Evolutionary conservation across 1,140 invertebrate genomes (phyloP), one percentile per base, ranked within the genome.

Genomic region (Diorhabda carinulata): DNA sequence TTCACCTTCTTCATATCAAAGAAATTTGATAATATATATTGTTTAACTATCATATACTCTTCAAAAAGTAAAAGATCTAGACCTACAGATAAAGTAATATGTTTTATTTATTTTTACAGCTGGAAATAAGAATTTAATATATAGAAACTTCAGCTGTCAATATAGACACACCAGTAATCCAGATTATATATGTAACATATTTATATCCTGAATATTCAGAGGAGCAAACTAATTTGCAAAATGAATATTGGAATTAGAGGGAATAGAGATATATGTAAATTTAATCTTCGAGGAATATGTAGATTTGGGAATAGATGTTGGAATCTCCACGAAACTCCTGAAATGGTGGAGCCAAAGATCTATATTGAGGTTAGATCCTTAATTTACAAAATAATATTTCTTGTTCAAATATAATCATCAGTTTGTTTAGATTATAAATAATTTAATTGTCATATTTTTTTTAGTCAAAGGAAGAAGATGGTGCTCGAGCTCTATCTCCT

Each of bases 271-370:
- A 57, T 68, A 58, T 71, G 70, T 42, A 56, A 25, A 61, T 71
- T 65, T 52, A 56, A 71, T 64, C 56, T 67, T 47, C 47, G 64
- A 43, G 72, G 72, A 57, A 65, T 62, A 9, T 73, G 72, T 10
- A 67, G 62, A 57, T 73, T 73, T 68, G 72, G 72, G 0, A 61
- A 59, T 42, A 58, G 61, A 47, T 73, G 72, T 60, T 62, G 72
- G 63, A 70, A 73, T 57, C 40, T 67, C 4, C 72, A 73, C 57
- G 61, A 68, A 41, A 9, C 52, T 58, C 52, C 43, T 8, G 45
- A 56, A 42, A 56, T 56, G 6, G 45, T 9, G 45, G 40, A 7
- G 41, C n/a, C 10, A 4, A 42, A 61, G 52, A 47, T 58, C 1
- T 52, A 52, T 52, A 52, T 52, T 9, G 45, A 6, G 8, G 8